These are phyloP conservation scores for Charina bottae DNA, from an alignment of 2,113 vertebrate genomes.

Conservation along the genomic window DNA sequence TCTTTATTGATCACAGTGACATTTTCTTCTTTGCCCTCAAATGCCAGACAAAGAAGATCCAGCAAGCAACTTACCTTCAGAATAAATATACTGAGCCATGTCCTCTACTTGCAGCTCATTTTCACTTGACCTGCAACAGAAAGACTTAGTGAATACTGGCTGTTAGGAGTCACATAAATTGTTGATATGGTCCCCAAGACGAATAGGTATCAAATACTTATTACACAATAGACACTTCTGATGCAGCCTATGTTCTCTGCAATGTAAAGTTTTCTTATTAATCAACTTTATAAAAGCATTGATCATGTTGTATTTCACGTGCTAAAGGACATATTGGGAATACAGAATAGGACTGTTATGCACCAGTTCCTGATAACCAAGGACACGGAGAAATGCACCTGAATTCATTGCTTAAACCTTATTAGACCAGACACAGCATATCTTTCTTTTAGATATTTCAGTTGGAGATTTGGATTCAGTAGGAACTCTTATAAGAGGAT, in stretches of 20 bases:
- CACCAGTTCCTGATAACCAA: not conserved
- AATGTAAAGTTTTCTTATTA: not conserved
- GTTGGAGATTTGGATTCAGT: not conserved
- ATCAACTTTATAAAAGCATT: not conserved
- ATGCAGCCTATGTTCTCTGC: not conserved
- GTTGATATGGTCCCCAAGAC: not conserved
- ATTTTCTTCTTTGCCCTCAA: not conserved
- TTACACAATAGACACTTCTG: not conserved
- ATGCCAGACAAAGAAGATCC: not conserved
- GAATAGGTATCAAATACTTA: not conserved
- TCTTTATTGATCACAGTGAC: not conserved
- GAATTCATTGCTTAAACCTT: not conserved
- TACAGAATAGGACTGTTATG: not conserved
- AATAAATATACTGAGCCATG: not conserved
- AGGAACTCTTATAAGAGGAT: not conserved
- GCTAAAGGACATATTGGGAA: not conserved
- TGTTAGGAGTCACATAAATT: not conserved
- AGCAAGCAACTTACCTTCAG: conserved; percentile 10
- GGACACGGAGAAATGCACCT: not conserved
- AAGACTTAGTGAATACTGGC: not conserved
- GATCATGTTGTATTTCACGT: not conserved
- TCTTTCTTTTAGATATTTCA: not conserved
- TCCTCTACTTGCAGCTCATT: conserved; percentile 25
- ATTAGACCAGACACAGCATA: not conserved
- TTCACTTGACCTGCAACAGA: conserved; percentile 22